Evolutionary conservation across 2,888 invertebrate genomes (phyloP), one percentile per base, ranked within the genome.

Genomic region (Cancer borealis): DNA sequence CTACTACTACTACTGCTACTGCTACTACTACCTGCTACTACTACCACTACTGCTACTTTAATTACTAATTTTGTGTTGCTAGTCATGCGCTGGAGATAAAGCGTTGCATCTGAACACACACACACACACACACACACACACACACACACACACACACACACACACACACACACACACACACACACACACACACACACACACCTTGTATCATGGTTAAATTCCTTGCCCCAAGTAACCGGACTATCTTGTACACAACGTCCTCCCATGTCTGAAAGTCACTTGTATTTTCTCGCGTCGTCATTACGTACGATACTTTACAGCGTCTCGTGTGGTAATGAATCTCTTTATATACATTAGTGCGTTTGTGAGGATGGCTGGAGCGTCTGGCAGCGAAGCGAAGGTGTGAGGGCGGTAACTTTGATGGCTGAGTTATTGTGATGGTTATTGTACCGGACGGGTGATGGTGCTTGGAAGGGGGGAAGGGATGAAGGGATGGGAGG

Each of bases 401-500:
- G 90, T 89, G 93, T 90, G 89, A 90, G 93, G 73, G 93, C 93
- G 93, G 93, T n/a, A 46, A 90, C 93, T 93, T 93, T 93, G 93
- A 93, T 93, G 93, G 49, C 21, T 93, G 93, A 93, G 89, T 93
- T 93, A 93, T 47, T 73, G 90, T 93, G 93, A 93, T 79, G 93
- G 93, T 93, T 93, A 93, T 93, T 93, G 93, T 93, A 79, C 90
- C 49, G 66, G 93, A 73, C 88, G 49, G 66, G 73, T 89, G 91
- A 87, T 8, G 79, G 49, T 54, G n/a, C 10, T 45, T 6, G 79
- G 84, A n/a, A 84, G 84, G 14, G 21, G 26, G 49, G 26, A 26
- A 84, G 6, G 30, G 47, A 17, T 10, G 66, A 21, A 45, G 49
- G 46, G 4, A 30, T 6, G 79, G 30, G 79, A 12, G 12, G 79